Base-by-base conservation (phyloP, 2,113 vertebrate genomes). In the Ancistrus triradiatus region DNA sequence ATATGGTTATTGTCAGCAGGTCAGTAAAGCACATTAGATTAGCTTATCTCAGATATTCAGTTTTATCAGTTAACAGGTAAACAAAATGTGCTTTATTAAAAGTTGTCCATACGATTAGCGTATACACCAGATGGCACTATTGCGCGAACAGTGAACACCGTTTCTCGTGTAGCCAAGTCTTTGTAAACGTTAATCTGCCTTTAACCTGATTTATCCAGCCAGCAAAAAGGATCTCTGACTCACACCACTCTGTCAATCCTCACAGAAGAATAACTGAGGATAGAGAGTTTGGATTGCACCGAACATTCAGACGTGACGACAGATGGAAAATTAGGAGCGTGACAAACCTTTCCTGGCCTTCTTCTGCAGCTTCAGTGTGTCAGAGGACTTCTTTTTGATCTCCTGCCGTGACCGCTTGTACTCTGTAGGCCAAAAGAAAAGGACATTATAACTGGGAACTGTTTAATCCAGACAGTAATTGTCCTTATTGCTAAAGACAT, bases 331-430 rank as follows among this genome's bases (percentile, higher is more conserved):
- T 25, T 17, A 19, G 1, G 38, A 10, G 1, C n/a, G 21, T 33
- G 13, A 11, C 80, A 74, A 77, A 98, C 96, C 96, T 94, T 98
- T 98, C 70, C 94, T 90, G 0, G 96, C 96, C 59, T 98, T 98
- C 72, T 98, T 98, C 83, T 98, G 95, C 9, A 98, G 91, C 74
- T 98, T 98, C 66, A 98, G 85, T 0, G 96, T 98, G 75, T 98
- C 96, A 0, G 96, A 90, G 0, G 96, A 97, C 73, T 98, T 98
- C 58, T 96, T 94, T 83, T 98, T 98, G 68, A 98, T 98, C 84
- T 98, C 96, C 0, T 98, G 95, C 28, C 95, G 91, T 33, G 96
- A 94, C 56, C 95, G 85, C 55, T 98, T 99, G 83, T 97, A 99
- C 77, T 99, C 96, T 99, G 83, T 4, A 3, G 21, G 22, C 19